Evolutionary conservation across 2,113 vertebrate genomes (phyloP).

Genomic region (Micromys minutus): DNA sequence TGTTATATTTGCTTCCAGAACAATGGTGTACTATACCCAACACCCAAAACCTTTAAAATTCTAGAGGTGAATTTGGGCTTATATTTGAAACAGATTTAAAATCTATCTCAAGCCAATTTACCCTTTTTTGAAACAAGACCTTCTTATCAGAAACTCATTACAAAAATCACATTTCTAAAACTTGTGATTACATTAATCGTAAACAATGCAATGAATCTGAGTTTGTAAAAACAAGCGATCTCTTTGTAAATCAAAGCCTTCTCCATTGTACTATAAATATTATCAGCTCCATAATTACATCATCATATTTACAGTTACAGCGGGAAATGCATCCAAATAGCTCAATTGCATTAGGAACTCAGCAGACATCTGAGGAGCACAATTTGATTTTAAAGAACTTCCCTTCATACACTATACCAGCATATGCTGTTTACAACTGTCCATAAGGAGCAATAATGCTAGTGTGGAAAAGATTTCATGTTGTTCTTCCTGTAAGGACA

Average conservation of each 20-base stretch:
- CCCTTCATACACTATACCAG: background rate
- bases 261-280: background rate
- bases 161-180: constrained; percentile 1
- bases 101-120: constrained; percentile 7
- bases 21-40: background rate
- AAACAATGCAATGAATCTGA: constrained; percentile 7
- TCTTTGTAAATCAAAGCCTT: constrained; percentile 28
- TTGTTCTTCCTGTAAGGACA: background rate
- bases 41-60: constrained; percentile 28
- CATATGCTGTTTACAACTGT: background rate
- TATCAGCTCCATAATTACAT: background rate
- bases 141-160: constrained; percentile 7
- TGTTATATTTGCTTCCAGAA: background rate
- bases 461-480: background rate
- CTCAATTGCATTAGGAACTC: background rate
- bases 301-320: background rate
- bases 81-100: constrained; percentile 54
- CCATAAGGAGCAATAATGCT: background rate
- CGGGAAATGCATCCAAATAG: background rate
- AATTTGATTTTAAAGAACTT: background rate
- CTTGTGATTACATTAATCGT: background rate
- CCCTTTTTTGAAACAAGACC: background rate
- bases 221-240: constrained; percentile 38
- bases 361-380: background rate
- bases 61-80: constrained; percentile 60